A percentile compares a stretch with the other conserved stretches of the same genome.
phyloP scores from a whole-genome alignment of 2,113 vertebrate genomes.

The Pandion haliaetus region DNA sequence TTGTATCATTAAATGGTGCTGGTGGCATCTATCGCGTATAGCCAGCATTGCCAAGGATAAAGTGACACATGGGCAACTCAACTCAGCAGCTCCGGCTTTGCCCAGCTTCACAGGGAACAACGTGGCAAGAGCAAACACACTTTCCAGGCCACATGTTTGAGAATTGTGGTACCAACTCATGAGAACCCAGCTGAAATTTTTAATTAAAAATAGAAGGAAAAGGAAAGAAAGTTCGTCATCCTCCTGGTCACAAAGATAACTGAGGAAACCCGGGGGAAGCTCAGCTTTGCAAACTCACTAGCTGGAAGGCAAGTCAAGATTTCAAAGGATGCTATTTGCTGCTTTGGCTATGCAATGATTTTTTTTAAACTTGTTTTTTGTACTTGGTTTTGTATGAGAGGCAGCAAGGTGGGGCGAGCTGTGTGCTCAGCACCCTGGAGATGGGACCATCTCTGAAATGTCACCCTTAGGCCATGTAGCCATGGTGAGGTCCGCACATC shows the following conservation, averaged over 20 bases:
- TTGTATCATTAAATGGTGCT: neutral
- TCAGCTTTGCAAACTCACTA: neutral
- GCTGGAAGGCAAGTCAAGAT: neutral
- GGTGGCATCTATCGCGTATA: neutral
- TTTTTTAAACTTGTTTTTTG: neutral
- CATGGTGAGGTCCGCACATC: rapidly evolving
- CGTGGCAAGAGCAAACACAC: neutral
- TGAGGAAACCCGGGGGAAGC: neutral
- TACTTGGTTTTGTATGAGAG: neutral
- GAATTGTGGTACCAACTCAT: neutral
- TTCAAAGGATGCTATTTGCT: neutral
- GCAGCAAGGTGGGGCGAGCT: rapidly evolving
- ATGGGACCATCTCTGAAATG: neutral
- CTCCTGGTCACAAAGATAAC: neutral
- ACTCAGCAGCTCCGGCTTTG: neutral
- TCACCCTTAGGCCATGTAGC: neutral
- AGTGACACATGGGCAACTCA: neutral
- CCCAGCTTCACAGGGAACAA: neutral
- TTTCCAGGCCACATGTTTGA: neutral
- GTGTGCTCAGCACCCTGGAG: neutral
- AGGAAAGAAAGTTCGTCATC: neutral
- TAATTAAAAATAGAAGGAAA: neutral
- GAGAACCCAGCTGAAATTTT: neutral
- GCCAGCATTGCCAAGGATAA: neutral
- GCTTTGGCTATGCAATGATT: neutral